Base-by-base conservation (phyloP, 1,140 invertebrate species). In the Lordiphosa stackelbergi region DNA sequence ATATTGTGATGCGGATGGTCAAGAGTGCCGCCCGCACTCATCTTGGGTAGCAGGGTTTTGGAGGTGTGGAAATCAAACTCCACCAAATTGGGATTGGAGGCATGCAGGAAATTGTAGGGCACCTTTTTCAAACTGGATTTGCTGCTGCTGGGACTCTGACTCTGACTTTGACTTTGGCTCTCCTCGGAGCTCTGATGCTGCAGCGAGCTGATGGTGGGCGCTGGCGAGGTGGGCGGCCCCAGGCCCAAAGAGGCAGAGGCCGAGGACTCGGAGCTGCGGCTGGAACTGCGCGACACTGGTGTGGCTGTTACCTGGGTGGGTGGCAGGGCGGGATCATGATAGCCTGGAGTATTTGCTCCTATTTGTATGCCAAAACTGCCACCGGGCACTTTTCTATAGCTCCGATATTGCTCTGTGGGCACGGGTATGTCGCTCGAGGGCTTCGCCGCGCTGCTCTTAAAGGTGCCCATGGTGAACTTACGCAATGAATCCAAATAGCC, bases 351-450 rank as follows among this genome's bases (percentile, higher is more conserved):
- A 40, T 87, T 88, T n/a, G 87, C 69, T 3, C 87, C 87, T 22
- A 88, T 85, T 22, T 88, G 87, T 5, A 88, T 69, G 34, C 87
- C 87, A 42, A 68, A 86, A 42, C 79, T 87, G 16, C 86, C 85
- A 6, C 85, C 86, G 5, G 88, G 88, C 24, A 93, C 91, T 83
- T 93, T 91, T 66, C 93, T 88, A 59, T 94, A 94, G 65, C 92
- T 94, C 51, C 93, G 89, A 85, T 93, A 94, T 73, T 94, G 93
- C n/a, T 93, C 92, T 1, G 93, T 94, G 13, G 93, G 93, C 16
- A 94, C 92, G 5, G 93, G 93, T 28, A 93, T 89, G 70, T 91
- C 88, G 45, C 90, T 73, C 87, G 91, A 88, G 4, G 91, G 71
- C 88, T 88, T 86, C 3, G 68, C 66, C 3, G 89, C 66, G 3